Evolutionary conservation across 2,113 vertebrate genomes (phyloP).

Genomic region (Ginglymostoma cirratum): DNA sequence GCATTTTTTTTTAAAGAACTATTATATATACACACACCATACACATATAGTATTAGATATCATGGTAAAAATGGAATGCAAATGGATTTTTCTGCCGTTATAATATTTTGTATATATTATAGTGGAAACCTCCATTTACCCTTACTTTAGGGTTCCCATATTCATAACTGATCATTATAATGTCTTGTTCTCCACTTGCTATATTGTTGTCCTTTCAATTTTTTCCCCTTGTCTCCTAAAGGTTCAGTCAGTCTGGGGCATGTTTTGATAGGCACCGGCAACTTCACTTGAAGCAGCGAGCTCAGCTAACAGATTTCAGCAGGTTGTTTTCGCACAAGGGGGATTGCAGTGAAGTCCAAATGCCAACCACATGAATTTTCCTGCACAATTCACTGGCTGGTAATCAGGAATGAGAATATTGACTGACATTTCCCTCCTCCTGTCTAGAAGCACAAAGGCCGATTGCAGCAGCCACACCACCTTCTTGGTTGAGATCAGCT

Average conservation of each 20-base stretch:
- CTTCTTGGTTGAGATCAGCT: background rate
- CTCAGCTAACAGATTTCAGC: background rate
- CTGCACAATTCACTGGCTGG: background rate
- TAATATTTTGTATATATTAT: conserved; percentile 35
- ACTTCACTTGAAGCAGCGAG: background rate
- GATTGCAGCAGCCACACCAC: background rate
- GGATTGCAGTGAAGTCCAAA: background rate
- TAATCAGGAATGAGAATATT: background rate
- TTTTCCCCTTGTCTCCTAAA: background rate
- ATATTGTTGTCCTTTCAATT: background rate
- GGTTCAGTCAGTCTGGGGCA: background rate
- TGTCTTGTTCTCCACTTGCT: conserved; percentile 14
- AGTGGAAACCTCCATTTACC: background rate
- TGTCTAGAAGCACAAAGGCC: background rate
- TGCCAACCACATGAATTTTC: background rate
- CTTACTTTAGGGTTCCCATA: background rate
- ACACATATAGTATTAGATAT: conserved; percentile 27
- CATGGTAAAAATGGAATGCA: conserved; percentile 33
- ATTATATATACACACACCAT: conserved; percentile 33
- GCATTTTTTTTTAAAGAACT: conserved; percentile 14
- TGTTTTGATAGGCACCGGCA: background rate
- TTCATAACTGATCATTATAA: conserved; percentile 8
- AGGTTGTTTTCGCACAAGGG: background rate
- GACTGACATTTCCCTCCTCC: background rate
- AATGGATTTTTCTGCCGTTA: conserved; percentile 22